Evolutionary conservation across 2,113 vertebrate genomes (phyloP).

Genomic region (Pyxicephalus adspersus): DNA sequence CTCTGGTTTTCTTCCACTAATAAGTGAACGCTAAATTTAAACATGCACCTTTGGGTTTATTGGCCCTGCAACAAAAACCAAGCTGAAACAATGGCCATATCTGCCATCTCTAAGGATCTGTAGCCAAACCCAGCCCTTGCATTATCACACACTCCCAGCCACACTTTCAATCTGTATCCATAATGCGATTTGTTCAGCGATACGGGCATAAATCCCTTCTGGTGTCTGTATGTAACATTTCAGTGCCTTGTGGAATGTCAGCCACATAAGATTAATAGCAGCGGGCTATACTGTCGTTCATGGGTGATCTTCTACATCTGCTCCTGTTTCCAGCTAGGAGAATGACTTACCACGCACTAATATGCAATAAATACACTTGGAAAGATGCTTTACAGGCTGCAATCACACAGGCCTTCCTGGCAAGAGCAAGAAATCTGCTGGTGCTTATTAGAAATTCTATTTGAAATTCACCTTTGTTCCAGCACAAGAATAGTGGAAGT

Average conservation of each 20-base stretch:
- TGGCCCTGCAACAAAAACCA: too few relatives aligned
- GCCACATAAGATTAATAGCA: neutral
- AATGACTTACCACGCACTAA: neutral
- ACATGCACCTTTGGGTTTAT: too few relatives aligned
- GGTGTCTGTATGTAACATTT: neutral
- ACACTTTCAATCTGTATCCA: neutral
- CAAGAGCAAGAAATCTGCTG: too few relatives aligned
- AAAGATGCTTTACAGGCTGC: too few relatives aligned
- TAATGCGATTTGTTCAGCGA: constrained; percentile 5
- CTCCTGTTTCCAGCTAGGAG: neutral
- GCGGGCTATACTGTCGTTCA: neutral
- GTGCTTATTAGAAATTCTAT: too few relatives aligned
- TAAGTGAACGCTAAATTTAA: too few relatives aligned
- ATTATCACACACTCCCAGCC: neutral
- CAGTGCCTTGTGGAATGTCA: neutral
- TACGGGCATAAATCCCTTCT: neutral
- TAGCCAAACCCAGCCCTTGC: neutral
- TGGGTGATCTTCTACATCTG: neutral
- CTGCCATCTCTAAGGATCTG: neutral
- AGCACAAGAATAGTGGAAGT: too few relatives aligned
- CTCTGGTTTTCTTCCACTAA: too few relatives aligned
- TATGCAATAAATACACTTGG: neutral
- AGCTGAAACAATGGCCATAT: neutral
- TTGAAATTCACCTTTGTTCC: too few relatives aligned
- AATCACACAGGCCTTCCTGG: too few relatives aligned